Evolutionary conservation across 1,140 invertebrate species (phyloP), one percentile per base, ranked within the genome.

Genomic region (Anoplolepis gracilipes): DNA sequence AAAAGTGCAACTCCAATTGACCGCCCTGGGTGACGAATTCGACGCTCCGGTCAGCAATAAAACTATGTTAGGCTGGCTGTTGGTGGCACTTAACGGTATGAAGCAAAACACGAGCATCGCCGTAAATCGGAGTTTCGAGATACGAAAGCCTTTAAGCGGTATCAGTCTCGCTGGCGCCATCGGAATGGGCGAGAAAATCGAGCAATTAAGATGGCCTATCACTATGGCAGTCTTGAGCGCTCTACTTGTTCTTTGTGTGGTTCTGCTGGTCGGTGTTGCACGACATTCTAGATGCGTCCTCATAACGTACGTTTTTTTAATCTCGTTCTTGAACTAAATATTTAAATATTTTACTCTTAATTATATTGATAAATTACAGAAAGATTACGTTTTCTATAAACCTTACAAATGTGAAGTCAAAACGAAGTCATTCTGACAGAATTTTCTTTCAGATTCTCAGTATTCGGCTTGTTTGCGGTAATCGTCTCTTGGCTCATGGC

Each of bases 401-500:
- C 8, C 10, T 59, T 7, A 30, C 57, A 25, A 22, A 30, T 19
- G 16, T 49, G 13, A 11, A 69, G 19, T 69, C 10, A 19, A 13
- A 46, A 64, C 11, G 5, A 70, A 70, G 10, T 59, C 25, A 30
- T 30, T 72, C 28, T 82, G 10, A 82, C 25, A 42, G 13, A 59
- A 42, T 33, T 46, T 42, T 4, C 28, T 59, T 87, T 64, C 85
- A 97, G 96, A 88, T 97, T 97, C 88, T 97, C 97, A 91, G 98
- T 98, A 46, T 97, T 98, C 90, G 98, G 98, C 39, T 95, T 99
- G 72, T 96, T 98, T 85, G 98, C 98, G 59, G 97, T 99, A n/a
- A 98, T 98, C 87, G 97, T 98, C 85, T 98, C 98, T 86, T 99
- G 98, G 97, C 95, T 98, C 73, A 97, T 98, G 95, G 97, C 97